Conservation (phyloP, 2,888 invertebrate genomes). For the Nephrocerus scutellatus region DNA sequence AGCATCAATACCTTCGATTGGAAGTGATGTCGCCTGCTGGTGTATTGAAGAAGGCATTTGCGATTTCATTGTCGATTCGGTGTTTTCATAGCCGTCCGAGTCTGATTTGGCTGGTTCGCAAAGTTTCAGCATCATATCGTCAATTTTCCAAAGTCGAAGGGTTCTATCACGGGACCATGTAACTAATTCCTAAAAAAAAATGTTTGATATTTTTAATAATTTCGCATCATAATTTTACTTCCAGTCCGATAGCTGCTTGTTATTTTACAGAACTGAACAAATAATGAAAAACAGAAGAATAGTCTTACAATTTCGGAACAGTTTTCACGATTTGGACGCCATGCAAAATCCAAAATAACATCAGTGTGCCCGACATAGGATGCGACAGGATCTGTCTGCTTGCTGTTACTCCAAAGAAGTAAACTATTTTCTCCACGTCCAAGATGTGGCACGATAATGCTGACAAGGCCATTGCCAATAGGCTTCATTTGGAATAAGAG, state of each 20-base stretch:
- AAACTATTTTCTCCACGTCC: constrained; percentile 81
- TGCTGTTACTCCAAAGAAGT: constrained; percentile 66
- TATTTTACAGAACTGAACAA: background rate
- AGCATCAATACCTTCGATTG: constrained; percentile 29
- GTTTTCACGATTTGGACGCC: constrained; percentile 65
- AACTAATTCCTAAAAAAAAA: constrained; percentile 63
- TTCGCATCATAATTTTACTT: background rate
- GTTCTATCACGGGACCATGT: constrained; percentile 96
- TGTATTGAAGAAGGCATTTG: constrained; percentile 8
- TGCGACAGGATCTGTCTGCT: constrained; percentile 70
- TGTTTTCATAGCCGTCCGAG: constrained; percentile 42
- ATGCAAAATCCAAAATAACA: constrained; percentile 90
- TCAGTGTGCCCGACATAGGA: constrained; percentile 92
- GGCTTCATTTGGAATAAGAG: no score
- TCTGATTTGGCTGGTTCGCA: constrained; percentile 56
- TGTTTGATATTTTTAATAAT: no score
- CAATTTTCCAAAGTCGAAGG: constrained; percentile 83
- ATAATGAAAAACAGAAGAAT: background rate
- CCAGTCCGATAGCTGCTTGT: background rate
- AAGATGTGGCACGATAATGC: constrained; percentile 86
- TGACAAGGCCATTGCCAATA: constrained; percentile 85
- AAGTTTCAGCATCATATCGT: constrained; percentile 73
- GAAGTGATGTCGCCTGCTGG: constrained; percentile 28
- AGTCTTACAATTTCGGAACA: constrained; percentile 38
- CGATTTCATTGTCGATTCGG: constrained; percentile 19